A percentile compares a stretch with the other conserved stretches of the same genome.
Evolutionary conservation across 2,113 vertebrate species (phyloP).

Genomic region (Notechis scutatus): DNA sequence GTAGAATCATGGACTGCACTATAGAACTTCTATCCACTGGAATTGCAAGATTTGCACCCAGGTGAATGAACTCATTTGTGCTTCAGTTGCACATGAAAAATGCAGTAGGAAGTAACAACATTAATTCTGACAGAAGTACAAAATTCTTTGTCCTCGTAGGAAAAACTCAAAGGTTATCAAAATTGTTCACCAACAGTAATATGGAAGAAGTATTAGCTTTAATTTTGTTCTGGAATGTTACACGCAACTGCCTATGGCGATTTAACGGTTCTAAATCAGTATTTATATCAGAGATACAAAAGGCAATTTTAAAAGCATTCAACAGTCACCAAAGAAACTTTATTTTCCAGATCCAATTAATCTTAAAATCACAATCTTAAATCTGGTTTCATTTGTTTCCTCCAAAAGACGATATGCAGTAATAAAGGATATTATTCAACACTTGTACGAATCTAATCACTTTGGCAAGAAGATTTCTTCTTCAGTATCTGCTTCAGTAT

Average conservation of each 20-base stretch:
- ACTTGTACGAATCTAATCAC: background rate
- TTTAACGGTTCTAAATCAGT: constrained; percentile 56
- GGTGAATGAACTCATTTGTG: constrained; percentile 30
- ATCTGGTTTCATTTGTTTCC: constrained; percentile 36
- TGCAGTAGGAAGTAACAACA: constrained; percentile 43
- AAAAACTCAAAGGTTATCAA: constrained; percentile 62
- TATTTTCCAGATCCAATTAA: constrained; percentile 10
- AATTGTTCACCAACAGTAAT: constrained; percentile 70
- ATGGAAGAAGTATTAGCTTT: constrained; percentile 68
- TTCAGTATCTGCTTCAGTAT: background rate
- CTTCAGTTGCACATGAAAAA: constrained; percentile 48
- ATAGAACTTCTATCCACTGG: background rate
- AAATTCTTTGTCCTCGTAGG: constrained; percentile 61
- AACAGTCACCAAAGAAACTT: background rate
- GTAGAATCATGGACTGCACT: background rate
- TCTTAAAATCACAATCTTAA: constrained; percentile 27
- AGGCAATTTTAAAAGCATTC: constrained; percentile 17
- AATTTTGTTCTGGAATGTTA: constrained; percentile 62
- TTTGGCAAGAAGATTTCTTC: background rate
- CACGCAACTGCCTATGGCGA: constrained; percentile 56
- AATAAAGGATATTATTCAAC: background rate
- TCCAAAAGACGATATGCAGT: background rate
- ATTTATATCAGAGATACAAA: constrained; percentile 50
- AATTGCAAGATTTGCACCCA: background rate
- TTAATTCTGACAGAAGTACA: constrained; percentile 42